Base-by-base conservation (phyloP, 2,888 invertebrate species). In the Strigamia transsilvanica region DNA sequence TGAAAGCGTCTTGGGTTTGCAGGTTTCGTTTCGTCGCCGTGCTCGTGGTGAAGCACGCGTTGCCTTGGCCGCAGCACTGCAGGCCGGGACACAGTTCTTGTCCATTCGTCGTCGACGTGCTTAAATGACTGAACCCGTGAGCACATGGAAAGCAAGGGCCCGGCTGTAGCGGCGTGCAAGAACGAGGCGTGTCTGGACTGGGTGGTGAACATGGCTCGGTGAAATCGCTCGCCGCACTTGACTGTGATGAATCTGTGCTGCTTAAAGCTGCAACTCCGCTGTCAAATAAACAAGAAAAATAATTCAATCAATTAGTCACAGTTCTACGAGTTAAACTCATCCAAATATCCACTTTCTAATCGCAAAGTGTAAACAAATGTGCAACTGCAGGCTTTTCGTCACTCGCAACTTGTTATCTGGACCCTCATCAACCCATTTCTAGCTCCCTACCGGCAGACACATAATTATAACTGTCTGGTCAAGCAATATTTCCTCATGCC, bases 151-250 rank as follows among this genome's bases (percentile, higher is more conserved):
- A 66, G 23, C 66, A 66, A 15, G 21, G 82, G 12, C 66, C 66
- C 27, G 66, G 66, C 66, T 66, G 80, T 13, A 82, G 23, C 6
- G 82, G 80, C 21, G 83, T 80, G 27, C 80, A 79, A 13, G 82
- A 79, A 41, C 82, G 82, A 15, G 83, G 80, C 9, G 82, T 80
- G 23, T 81, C 83, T 32, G 83, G 83, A 80, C 82, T 83, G 15
- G 92, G 93, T 85, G 95, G 95, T 83, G 94, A 94, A 84, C 94
- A 93, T 82, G 94, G 94, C 88, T 94, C 94, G 86, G 94, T 94
- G 88, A 94, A 93, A 90, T 94, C 95, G 89, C 94, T 94, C 86
- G 91, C 89, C 88, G 92, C 91, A 86, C 91, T 93, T 86, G 93
- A 84, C 56, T 85, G 84, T 38, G 85, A 85, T 81, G 85, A 86